These are phyloP conservation scores for Rugalucina vietnamica DNA, from an alignment of 2,888 invertebrate genomes.

Conservation along the genomic window DNA sequence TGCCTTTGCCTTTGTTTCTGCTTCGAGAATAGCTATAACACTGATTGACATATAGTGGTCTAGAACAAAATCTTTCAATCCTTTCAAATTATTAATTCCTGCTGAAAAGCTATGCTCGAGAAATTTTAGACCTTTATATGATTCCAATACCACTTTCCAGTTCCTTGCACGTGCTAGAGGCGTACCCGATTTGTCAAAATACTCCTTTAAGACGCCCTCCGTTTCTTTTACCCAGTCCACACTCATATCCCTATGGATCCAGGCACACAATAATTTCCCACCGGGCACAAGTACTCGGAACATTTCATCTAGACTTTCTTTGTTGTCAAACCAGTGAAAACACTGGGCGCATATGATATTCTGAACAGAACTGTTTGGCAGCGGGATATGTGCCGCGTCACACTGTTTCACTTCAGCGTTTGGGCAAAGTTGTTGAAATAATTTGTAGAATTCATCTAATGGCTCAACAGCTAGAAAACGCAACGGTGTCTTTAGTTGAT, in stretches of 20 bases:
- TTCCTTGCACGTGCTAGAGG: no score
- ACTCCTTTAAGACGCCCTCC: constrained; percentile 52
- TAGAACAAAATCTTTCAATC: constrained; percentile 56
- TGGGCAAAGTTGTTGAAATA: constrained; percentile 53
- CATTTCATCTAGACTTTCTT: constrained; percentile 64
- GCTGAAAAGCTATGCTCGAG: no score
- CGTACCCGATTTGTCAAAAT: no score
- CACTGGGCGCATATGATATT: constrained; percentile 70
- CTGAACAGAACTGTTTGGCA: constrained; percentile 63
- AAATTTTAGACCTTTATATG: no score
- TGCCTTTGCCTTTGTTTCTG: constrained; percentile 34
- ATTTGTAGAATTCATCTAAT: constrained; percentile 62
- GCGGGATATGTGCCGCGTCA: constrained; percentile 62
- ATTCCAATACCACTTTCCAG: no score
- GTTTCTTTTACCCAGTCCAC: constrained; percentile 56
- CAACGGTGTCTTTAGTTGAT: constrained; percentile 24
- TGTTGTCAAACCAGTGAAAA: constrained; percentile 73
- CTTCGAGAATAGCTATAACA: constrained; percentile 55
- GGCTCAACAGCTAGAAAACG: constrained; percentile 71
- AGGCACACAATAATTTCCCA: constrained; percentile 62
- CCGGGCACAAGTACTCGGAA: constrained; percentile 67
- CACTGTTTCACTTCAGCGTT: constrained; percentile 55
- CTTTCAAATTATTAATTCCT: no score
- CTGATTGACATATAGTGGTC: constrained; percentile 62
- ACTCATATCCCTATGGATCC: constrained; percentile 60